Percentiles rank a stretch among this genome's conserved stretches.
These are phyloP conservation scores for Acanthosepion lycidas DNA, from an alignment of 2,888 invertebrate genomes.

Conservation along the genomic window DNA sequence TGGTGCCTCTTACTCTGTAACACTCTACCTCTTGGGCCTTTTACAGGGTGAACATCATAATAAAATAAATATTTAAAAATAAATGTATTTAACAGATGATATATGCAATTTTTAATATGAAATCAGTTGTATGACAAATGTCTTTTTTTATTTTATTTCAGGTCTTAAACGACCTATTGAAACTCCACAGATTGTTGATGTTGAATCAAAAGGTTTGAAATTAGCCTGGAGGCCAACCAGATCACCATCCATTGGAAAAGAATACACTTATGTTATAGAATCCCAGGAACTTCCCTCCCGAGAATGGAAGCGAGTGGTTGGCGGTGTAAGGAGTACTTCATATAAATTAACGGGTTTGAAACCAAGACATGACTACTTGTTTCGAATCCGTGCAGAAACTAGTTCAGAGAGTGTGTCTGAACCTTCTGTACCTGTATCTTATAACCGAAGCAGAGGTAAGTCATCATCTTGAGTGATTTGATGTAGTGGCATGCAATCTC, in stretches of 20 bases:
- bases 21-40: too few species aligned
- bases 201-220: constrained; percentile 61
- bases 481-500: background rate
- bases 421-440: constrained; percentile 87
- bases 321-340: constrained; percentile 64
- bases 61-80: too few species aligned
- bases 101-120: background rate
- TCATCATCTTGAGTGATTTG: background rate
- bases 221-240: constrained; percentile 63
- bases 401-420: constrained; percentile 92
- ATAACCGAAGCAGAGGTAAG: constrained; percentile 63
- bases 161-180: constrained; percentile 63
- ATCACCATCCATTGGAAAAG: constrained; percentile 57
- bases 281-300: constrained; percentile 63
- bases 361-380: constrained; percentile 94
- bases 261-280: constrained; percentile 64
- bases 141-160: constrained; percentile 51
- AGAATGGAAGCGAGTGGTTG: constrained; percentile 64
- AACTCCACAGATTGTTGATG: constrained; percentile 66
- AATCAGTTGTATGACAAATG: background rate
- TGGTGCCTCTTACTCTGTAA: too few species aligned
- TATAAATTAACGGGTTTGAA: constrained; percentile 78
- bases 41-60: too few species aligned
- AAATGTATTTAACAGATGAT: background rate
- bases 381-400: constrained; percentile 95